Percentiles rank a stretch among this genome's conserved stretches.
These are phyloP conservation scores for Madoqua kirkii DNA, from an alignment of 2,113 vertebrate species.

Conservation along the genomic window DNA sequence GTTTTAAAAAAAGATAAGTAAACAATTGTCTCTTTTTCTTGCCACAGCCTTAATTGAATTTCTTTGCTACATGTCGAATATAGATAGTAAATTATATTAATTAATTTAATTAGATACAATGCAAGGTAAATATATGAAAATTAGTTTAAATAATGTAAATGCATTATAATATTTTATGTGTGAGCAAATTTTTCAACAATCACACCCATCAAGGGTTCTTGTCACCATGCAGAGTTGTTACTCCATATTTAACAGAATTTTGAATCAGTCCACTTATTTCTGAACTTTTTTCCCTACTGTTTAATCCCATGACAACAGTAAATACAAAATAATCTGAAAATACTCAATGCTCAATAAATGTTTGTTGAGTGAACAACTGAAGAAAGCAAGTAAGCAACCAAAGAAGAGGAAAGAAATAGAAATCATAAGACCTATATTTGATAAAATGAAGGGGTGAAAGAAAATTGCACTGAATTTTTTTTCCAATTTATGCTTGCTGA, in stretches of 20 bases:
- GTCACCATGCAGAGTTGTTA: background rate
- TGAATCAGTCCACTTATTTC: background rate
- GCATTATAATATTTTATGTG: background rate
- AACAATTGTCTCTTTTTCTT: background rate
- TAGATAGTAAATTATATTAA: background rate
- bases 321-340: background rate
- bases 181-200: background rate
- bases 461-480: background rate
- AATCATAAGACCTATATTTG: rapidly evolving
- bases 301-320: background rate
- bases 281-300: background rate
- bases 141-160: background rate
- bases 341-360: background rate
- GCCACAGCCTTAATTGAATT: background rate
- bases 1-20: background rate
- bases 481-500: background rate
- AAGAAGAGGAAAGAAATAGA: background rate
- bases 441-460: background rate
- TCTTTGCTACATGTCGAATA: background rate
- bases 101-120: background rate
- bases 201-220: background rate
- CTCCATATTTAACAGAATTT: background rate
- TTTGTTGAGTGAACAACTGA: background rate
- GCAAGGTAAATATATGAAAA: background rate
- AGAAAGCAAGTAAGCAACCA: background rate